Conservation (phyloP, 2,888 invertebrate genomes). For the Eremobia ochroleuca region DNA sequence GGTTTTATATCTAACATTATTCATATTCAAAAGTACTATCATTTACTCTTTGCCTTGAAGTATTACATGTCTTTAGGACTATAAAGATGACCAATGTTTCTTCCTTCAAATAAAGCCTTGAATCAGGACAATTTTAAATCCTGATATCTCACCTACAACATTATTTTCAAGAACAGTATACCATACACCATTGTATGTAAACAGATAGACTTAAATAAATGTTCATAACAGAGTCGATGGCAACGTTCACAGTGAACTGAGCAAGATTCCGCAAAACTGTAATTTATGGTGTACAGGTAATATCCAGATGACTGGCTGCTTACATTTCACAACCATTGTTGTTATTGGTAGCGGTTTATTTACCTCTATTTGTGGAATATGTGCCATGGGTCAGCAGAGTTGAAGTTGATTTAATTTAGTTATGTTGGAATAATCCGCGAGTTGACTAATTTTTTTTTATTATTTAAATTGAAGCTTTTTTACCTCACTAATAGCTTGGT, state of each 20-base stretch:
- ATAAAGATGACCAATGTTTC: background rate
- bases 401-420: background rate
- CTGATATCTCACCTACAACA: background rate
- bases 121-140: background rate
- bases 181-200: no score
- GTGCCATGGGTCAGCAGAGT: background rate
- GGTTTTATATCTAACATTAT: background rate
- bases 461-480: no score
- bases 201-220: background rate
- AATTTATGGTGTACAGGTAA: constrained; percentile 44
- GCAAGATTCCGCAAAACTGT: constrained; percentile 39
- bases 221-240: constrained; percentile 3
- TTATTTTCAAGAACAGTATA: background rate
- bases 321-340: constrained; percentile 7
- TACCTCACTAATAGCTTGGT: no score
- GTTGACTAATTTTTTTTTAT: no score
- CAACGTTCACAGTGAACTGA: constrained; percentile 29
- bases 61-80: background rate
- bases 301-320: constrained; percentile 44
- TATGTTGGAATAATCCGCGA: background rate
- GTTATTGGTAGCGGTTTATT: background rate
- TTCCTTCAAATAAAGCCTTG: background rate
- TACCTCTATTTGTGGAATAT: background rate
- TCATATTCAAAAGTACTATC: background rate
- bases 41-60: background rate